Base-by-base conservation (phyloP, 2,797 vertebrate species). In the Sebastes itinus region DNA sequence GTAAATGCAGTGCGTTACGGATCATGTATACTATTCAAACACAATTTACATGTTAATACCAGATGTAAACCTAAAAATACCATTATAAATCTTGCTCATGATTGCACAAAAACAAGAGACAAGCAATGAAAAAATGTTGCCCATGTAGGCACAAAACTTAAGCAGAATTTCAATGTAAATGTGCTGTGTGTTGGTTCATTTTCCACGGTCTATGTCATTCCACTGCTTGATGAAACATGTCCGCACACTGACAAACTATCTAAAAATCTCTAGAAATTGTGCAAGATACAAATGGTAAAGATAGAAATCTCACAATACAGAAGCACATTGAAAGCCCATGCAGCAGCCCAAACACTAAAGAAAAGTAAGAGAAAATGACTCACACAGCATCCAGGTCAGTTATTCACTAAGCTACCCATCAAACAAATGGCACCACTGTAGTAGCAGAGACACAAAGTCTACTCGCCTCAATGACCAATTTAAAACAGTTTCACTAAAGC, bases 311-410 rank as follows among this genome's bases (percentile, higher is more conserved):
- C 22, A 69, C 23, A 66, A 23, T 27, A 58, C 22, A 73, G 6
- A 38, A 20, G 56, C 35, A 83, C 52, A 77, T 25, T 63, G 66
- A 28, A 32, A 30, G 18, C 13, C 5, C 18, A 38, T 49, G 74
- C 25, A 77, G 70, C 35, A 61, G 42, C 61, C 27, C 54, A 79
- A 84, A 75, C n/a, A 70, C 59, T 80, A 62, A 64, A 78, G 54
- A 25, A 63, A 77, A 30, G 23, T 33, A 28, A 59, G 18, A 82
- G 22, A 72, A 63, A 84, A 82, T 64, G 23, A 81, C 49, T 77
- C 46, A 8, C 72, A 74, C 68, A 74, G 22, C 61, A 72, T 70
- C 66, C 75, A 71, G 72, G 80, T 78, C 75, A 75, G 76, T 66
- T 71, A 75, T 80, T 78, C 38, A 70, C 42, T 71, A 77, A 88